These are phyloP conservation scores for Sebastes kiyomatsui DNA, from an alignment of 2,797 vertebrate species.

Conservation along the genomic window DNA sequence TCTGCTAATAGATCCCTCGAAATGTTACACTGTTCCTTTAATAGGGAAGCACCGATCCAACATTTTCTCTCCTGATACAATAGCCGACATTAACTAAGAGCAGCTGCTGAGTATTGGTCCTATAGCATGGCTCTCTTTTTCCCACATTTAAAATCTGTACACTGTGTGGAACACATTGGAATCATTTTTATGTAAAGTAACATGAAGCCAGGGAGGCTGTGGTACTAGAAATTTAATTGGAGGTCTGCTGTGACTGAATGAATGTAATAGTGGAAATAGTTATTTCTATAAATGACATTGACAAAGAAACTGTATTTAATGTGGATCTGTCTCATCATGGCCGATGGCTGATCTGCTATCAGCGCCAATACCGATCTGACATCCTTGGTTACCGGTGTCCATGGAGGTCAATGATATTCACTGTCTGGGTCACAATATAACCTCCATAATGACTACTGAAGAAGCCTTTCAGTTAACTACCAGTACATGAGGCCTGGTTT, in stretches of 20 bases:
- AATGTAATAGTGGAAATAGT: neutral
- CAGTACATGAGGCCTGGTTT: neutral
- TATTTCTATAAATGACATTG: neutral
- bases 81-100: neutral
- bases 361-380: neutral
- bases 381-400: neutral
- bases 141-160: neutral
- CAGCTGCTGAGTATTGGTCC: neutral
- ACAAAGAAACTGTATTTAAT: neutral
- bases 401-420: neutral
- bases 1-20: fast-evolving
- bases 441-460: neutral
- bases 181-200: neutral
- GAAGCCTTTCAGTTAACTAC: neutral
- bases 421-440: neutral
- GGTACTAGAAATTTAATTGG: neutral
- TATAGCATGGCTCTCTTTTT: neutral
- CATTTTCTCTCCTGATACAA: no score
- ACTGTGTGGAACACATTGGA: neutral
- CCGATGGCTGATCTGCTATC: neutral
- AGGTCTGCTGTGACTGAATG: neutral
- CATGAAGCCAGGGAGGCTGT: neutral
- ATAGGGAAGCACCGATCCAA: neutral
- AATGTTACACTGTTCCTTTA: neutral
- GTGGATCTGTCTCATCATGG: neutral